Percentiles rank a stretch among this genome's conserved stretches.
These are phyloP conservation scores for Colletes latitarsis DNA, from an alignment of 1,140 invertebrate species.

Conservation along the genomic window DNA sequence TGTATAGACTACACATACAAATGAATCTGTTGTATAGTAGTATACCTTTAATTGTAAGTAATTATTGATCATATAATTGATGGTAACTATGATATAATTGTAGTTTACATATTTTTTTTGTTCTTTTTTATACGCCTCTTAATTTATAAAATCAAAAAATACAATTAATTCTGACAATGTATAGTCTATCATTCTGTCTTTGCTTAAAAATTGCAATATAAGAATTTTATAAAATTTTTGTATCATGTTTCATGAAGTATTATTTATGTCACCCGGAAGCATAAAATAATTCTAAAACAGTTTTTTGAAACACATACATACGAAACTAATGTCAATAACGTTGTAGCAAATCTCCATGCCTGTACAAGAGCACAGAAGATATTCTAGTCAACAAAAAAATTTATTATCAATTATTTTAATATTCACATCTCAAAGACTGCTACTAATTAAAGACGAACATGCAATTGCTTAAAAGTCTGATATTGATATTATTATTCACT, in stretches of 20 bases:
- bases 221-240: constrained; percentile 18
- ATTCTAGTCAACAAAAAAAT: constrained; percentile 41
- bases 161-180: constrained; percentile 34
- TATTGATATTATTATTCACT: constrained; percentile 26
- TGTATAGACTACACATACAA: constrained; percentile 22
- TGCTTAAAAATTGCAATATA: background rate
- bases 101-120: constrained; percentile 3
- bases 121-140: constrained; percentile 21
- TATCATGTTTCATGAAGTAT: constrained; percentile 26
- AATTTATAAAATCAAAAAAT: constrained; percentile 39
- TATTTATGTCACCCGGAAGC: constrained; percentile 7
- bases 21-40: constrained; percentile 33
- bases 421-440: constrained; percentile 27
- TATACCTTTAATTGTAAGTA: constrained; percentile 34
- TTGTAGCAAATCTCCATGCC: constrained; percentile 3
- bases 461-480: constrained; percentile 10
- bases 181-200: constrained; percentile 24
- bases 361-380: constrained; percentile 18
- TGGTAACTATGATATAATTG: constrained; percentile 9
- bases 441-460: constrained; percentile 22
- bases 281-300: background rate
- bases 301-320: background rate
- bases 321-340: background rate
- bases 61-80: constrained; percentile 25
- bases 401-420: constrained; percentile 27